Evolutionary conservation across 1,140 invertebrate species (phyloP), one percentile per base, ranked within the genome.

Genomic region (Caenorhabditis brenneri): DNA sequence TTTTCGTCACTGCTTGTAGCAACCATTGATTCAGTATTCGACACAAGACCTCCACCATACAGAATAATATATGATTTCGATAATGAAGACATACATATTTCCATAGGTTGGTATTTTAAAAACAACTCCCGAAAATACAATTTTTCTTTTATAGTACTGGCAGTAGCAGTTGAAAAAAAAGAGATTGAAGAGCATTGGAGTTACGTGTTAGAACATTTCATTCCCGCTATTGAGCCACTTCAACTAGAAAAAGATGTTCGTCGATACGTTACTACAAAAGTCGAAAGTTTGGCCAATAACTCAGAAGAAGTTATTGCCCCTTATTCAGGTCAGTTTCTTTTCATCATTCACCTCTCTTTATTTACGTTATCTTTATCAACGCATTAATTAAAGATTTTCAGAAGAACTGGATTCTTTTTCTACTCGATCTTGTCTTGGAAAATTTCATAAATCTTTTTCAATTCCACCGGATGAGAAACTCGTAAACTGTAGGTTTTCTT

Each of bases 261-360:
- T 69, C 95, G 96, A 87, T 99, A 97, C 94, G 96, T 98, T 12
- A 94, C 94, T 86, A 97, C 96, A 90, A 99, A 99, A 94, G 96
- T 99, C 83, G 95, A 97, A 91, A 97, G 95, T 60, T 92, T 97
- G 80, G 93, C 96, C 86, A 95, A 95, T 22, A 91, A 92, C 79
- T 86, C 87, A 49, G 69, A 79, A 31, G 88, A 88, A 80, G 88
- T 87, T 42, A 85, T 88, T 2, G 83, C 84, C 15, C 39, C 39
- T 12, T 46, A 12, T 60, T 85, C 91, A 83, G 90, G 90, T 91
- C 24, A 39, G n/a, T 55, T 22, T 80, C 2, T 78, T 42, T n/a
- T 69, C 24, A 27, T 53, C 39, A 33, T 27, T 19, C 31, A 19
- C 2, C 58, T 1, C 19, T 19, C 86, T n/a, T 16, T 19, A n/a